Evolutionary conservation across 2,797 vertebrate species (phyloP).

Genomic region (Manis crassicaudata): DNA sequence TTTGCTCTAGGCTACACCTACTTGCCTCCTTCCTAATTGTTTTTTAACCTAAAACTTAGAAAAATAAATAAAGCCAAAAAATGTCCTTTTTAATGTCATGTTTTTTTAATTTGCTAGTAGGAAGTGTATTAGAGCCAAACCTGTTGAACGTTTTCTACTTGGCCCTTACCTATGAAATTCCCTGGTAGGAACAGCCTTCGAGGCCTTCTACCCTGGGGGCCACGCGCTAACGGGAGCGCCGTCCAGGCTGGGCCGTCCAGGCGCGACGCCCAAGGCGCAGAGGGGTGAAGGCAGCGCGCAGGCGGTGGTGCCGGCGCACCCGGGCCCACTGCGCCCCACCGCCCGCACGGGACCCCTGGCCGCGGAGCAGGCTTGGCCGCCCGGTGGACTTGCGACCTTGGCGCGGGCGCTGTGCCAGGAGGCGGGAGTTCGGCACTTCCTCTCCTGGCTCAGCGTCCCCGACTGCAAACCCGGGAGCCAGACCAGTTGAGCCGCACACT

Average conservation of each 20-base stretch:
- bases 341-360: no score
- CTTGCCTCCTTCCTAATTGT: not conserved
- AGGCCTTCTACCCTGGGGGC: not conserved
- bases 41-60: not conserved
- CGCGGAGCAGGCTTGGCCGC: no score
- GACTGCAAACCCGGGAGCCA: not conserved
- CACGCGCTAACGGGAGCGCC: not conserved
- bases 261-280: no score
- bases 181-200: not conserved
- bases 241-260: no score
- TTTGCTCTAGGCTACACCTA: not conserved
- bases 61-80: not conserved
- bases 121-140: not conserved
- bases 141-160: slow-evolving; percentile 12
- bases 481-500: not conserved
- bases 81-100: not conserved
- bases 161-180: not conserved
- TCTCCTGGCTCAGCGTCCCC: not conserved
- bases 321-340: no score
- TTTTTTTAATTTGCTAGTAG: slow-evolving; percentile 25
- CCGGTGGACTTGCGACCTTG: no score
- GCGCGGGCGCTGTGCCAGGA: not conserved
- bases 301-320: no score
- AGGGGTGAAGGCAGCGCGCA: no score
- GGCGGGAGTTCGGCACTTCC: not conserved